Base-by-base conservation (phyloP, 2,797 vertebrate species). In the Gambusia yucatana region DNA sequence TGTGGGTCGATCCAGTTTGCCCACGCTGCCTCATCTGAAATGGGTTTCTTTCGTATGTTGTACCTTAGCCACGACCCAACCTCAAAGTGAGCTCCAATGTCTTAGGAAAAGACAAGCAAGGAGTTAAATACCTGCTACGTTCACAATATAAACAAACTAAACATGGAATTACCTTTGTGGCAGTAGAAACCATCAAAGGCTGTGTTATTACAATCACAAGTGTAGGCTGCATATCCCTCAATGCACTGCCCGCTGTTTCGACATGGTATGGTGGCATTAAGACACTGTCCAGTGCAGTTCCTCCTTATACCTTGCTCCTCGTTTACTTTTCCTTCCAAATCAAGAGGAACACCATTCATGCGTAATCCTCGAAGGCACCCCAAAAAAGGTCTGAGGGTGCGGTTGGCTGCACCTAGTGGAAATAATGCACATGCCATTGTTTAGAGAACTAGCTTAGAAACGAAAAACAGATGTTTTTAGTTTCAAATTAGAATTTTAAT, bases 121-220 rank as follows among this genome's bases (percentile, higher is more conserved):
- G 25, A 67, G 33, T 86, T 59, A 90, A 59, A 69, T 39, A 16
- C 65, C 3, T 46, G n/a, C 41, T 13, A 57, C 25, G 28, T 28
- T 63, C 33, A 61, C 6, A 44, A 8, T 39, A 20, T 72, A 8
- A 71, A 39, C 47, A 5, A 69, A 50, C 57, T 48, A 52, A 59
- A 67, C 16, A 52, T 75, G 11, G 81, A 80, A 96, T 95, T 88
- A 99, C 98, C 98, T 30, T 95, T 97, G 79, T 98, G 97, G 93
- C 98, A 99, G 83, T 98, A 99, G 57, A 97, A 97, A 13, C 98
- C 98, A 0, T 98, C 97, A 9, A 97, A 99, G 71, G 97, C 98
- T 0, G 98, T 99, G 93, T 98, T 94, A 87, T 97, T 97, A 85
- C 98, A 99, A 94, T 99, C 98, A 84, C 98, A 99, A 0, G 94